A percentile compares a stretch with the other conserved stretches of the same genome.
Evolutionary conservation across 2,113 vertebrate genomes (phyloP).

Genomic region (Aldabrachelys gigantea): DNA sequence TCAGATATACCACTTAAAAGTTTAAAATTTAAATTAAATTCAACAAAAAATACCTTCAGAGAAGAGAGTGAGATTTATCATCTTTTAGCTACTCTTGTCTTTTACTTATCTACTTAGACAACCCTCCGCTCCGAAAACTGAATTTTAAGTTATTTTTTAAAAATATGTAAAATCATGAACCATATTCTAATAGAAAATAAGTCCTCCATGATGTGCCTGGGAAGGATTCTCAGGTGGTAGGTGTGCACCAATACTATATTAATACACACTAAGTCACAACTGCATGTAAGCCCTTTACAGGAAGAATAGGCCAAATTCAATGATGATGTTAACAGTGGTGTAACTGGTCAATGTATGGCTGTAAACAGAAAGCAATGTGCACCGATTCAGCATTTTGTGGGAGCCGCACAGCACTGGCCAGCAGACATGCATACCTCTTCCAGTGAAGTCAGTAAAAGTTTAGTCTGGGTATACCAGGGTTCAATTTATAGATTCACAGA

Average conservation of each 20-base stretch:
- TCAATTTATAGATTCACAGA: background rate
- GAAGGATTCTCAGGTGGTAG: conserved; percentile 4
- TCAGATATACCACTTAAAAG: background rate
- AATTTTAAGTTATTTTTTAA: background rate
- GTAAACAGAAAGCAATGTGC: background rate
- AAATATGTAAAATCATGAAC: conserved; percentile 4
- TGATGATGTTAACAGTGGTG: background rate
- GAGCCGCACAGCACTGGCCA: background rate
- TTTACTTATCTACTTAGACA: background rate
- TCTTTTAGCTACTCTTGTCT: conserved; percentile 19
- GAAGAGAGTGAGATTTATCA: background rate
- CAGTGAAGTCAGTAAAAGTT: background rate
- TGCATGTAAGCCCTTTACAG: background rate
- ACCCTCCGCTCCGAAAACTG: background rate
- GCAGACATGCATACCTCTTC: conserved; percentile 24
- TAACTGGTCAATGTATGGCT: conserved; percentile 9
- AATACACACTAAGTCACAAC: conserved; percentile 25
- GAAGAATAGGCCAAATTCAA: conserved; percentile 6
- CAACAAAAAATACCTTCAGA: conserved; percentile 17
- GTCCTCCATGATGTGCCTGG: background rate
- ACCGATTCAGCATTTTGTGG: background rate
- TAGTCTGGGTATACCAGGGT: background rate
- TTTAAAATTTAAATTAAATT: conserved; percentile 30
- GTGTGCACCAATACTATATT: conserved; percentile 11
- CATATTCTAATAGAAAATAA: background rate